Percentiles rank a stretch among this genome's conserved stretches.
Evolutionary conservation across 1,140 invertebrate genomes (phyloP).

Genomic region (Archegozetes longisetosus): DNA sequence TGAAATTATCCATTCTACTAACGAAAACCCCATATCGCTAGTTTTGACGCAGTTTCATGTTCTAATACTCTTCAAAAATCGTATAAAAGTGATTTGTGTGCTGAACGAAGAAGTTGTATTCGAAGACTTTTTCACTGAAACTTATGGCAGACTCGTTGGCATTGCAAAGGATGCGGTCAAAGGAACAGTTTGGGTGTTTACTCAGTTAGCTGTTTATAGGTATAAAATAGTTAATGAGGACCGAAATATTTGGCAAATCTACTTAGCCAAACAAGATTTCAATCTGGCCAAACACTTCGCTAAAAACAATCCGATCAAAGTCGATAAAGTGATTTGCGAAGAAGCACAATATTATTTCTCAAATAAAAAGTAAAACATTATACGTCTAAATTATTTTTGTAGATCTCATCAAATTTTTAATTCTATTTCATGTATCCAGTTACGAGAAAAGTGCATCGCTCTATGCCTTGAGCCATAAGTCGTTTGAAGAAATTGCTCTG

Average conservation of each 20-base stretch:
- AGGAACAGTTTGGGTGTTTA: slow-evolving; percentile 67
- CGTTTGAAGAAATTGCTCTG: slow-evolving; percentile 82
- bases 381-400: not conserved
- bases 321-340: slow-evolving; percentile 67
- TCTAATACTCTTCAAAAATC: slow-evolving; percentile 61
- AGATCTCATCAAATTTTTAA: slow-evolving; percentile 8
- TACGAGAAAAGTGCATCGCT: slow-evolving; percentile 65
- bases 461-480: slow-evolving; percentile 73
- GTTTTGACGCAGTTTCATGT: slow-evolving; percentile 81
- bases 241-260: slow-evolving; percentile 57
- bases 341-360: slow-evolving; percentile 76
- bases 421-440: slow-evolving; percentile 27
- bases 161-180: slow-evolving; percentile 63
- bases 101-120: slow-evolving; percentile 73
- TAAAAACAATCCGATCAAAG: slow-evolving; percentile 51
- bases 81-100: slow-evolving; percentile 61
- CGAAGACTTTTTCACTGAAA: slow-evolving; percentile 58
- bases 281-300: slow-evolving; percentile 65
- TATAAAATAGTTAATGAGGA: slow-evolving; percentile 72
- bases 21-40: slow-evolving; percentile 46
- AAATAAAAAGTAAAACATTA: slow-evolving; percentile 27
- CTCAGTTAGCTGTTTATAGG: slow-evolving; percentile 58
- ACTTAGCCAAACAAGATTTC: slow-evolving; percentile 64
- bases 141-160: slow-evolving; percentile 56
- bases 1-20: too few relatives aligned